phyloP scores from a whole-genome alignment of 2,888 invertebrate genomes.

The Drosophila bunnanda region DNA sequence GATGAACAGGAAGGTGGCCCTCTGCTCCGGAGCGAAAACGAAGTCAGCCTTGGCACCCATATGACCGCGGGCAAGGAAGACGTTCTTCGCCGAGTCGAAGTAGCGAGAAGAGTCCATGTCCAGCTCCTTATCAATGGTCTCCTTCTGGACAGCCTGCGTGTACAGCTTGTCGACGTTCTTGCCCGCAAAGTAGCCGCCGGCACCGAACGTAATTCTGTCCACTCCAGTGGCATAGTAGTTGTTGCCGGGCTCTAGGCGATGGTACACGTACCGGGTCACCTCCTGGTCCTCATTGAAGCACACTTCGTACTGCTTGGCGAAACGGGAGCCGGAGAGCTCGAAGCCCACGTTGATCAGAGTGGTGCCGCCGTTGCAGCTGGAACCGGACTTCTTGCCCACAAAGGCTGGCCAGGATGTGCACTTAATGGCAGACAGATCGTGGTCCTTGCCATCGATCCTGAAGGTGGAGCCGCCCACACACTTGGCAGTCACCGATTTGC shows the following conservation, averaged over 20 bases:
- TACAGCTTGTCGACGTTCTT: conserved; percentile 81
- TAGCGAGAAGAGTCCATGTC: conserved; percentile 63
- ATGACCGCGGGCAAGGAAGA: conserved; percentile 85
- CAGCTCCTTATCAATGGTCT: conserved; percentile 78
- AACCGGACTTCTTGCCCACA: conserved; percentile 69
- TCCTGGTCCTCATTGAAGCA: conserved; percentile 83
- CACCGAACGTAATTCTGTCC: conserved; percentile 78
- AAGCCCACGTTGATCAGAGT: conserved; percentile 82
- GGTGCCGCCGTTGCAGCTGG: conserved; percentile 75
- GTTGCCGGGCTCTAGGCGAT: conserved; percentile 82
- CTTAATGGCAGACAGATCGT: conserved; percentile 72
- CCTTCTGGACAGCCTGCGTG: conserved; percentile 75
- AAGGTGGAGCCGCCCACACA: conserved; percentile 72
- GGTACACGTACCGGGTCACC: conserved; percentile 82
- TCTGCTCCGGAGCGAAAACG: conserved; percentile 85
- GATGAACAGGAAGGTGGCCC: conserved; percentile 86
- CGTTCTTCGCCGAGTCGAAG: conserved; percentile 60
- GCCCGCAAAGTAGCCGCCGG: conserved; percentile 77
- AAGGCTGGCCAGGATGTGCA: conserved; percentile 80
- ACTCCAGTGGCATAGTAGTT: conserved; percentile 83
- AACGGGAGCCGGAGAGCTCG: conserved; percentile 63
- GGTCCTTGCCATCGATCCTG: conserved; percentile 52
- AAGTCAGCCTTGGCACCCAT: conserved; percentile 86
- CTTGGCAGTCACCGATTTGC: conserved; percentile 63
- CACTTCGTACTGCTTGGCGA: conserved; percentile 81